phyloP scores from a whole-genome alignment of 2,797 vertebrate species.

The Enteromius mattozi region DNA sequence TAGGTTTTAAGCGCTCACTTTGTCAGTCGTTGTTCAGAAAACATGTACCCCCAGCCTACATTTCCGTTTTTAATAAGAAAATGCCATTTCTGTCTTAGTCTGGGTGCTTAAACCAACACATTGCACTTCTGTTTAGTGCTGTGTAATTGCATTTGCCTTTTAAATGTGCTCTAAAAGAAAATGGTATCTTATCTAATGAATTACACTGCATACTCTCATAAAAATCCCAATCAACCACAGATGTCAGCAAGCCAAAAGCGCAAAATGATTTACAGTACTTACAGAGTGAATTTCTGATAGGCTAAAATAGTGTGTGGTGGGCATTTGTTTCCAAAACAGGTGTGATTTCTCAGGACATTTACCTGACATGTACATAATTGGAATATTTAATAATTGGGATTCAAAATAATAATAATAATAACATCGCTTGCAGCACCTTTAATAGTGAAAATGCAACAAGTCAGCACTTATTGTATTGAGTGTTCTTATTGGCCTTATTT shows the following conservation, averaged over 20 bases:
- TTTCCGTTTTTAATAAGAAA: neutral
- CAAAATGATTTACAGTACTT: neutral
- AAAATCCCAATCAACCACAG: neutral
- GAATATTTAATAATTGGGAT: neutral
- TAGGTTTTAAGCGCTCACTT: neutral
- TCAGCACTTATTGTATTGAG: constrained; percentile 57
- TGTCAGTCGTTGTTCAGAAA: neutral
- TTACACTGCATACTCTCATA: neutral
- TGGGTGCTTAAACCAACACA: neutral
- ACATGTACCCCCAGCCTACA: neutral
- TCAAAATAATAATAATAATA: neutral
- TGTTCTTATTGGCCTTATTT: constrained; percentile 19
- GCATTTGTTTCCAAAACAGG: neutral
- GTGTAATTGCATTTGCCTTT: neutral
- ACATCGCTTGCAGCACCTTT: constrained; percentile 1
- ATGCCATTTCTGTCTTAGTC: neutral
- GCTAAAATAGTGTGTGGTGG: neutral
- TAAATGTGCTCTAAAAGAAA: constrained; percentile 6
- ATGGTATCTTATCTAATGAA: neutral
- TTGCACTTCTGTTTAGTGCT: neutral
- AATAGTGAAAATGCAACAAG: constrained; percentile 61
- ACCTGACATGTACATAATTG: neutral
- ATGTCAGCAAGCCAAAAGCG: neutral
- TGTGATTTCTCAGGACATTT: neutral
- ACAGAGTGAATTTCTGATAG: neutral